A percentile compares a stretch with the other conserved stretches of the same genome.
These are phyloP conservation scores for Dicranocentrus wangi DNA, from an alignment of 2,888 invertebrate genomes.

Conservation along the genomic window DNA sequence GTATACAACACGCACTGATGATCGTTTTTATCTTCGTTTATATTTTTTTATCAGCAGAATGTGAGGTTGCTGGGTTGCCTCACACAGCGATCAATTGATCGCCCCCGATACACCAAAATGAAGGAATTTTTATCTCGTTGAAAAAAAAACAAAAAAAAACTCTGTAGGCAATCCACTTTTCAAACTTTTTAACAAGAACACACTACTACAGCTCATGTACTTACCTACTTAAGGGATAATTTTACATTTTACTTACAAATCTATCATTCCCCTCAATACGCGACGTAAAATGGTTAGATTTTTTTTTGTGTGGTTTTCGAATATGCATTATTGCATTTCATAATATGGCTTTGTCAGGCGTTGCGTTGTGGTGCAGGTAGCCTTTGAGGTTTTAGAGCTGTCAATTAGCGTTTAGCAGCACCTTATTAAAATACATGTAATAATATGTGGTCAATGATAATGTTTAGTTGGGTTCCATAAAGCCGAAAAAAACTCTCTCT, in stretches of 20 bases:
- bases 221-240: slow-evolving; percentile 36
- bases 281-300: background rate
- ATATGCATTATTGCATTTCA: no score
- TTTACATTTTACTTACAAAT: slow-evolving; percentile 29
- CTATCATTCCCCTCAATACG: slow-evolving; percentile 12
- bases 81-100: slow-evolving; percentile 53
- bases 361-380: background rate
- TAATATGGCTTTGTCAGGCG: no score
- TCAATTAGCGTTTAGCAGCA: slow-evolving; percentile 58
- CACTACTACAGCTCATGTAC: background rate
- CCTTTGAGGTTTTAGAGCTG: slow-evolving; percentile 48
- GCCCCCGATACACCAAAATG: slow-evolving; percentile 29
- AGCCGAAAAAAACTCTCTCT: background rate
- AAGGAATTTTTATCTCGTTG: slow-evolving; percentile 30
- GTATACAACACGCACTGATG: slow-evolving; percentile 19
- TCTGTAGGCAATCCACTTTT: slow-evolving; percentile 10
- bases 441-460: background rate
- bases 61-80: slow-evolving; percentile 32
- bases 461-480: background rate
- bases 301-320: slow-evolving; percentile 7
- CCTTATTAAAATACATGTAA: slow-evolving; percentile 18
- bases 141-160: slow-evolving; percentile 2
- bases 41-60: slow-evolving; percentile 26
- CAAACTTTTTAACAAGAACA: slow-evolving; percentile 14
- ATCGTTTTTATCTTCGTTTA: slow-evolving; percentile 25